Percentiles rank a stretch among this genome's conserved stretches.
Evolutionary conservation across 2,797 vertebrate genomes (phyloP).

Genomic region (Smutsia temminckii): DNA sequence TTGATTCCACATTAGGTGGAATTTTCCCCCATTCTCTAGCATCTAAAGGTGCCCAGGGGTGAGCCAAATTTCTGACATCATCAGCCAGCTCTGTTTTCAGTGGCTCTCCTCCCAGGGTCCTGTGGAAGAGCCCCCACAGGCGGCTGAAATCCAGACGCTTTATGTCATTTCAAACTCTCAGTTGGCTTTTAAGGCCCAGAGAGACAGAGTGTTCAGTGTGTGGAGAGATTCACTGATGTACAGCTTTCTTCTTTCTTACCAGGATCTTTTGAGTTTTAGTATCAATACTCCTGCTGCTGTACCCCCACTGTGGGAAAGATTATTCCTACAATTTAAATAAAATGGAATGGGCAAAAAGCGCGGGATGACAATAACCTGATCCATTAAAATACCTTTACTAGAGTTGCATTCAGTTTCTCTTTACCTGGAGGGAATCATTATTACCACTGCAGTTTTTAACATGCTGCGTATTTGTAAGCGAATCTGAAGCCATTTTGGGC

Average conservation of each 20-base stretch:
- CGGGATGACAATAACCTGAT: neutral
- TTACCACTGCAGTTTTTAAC: neutral
- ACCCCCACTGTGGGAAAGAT: neutral
- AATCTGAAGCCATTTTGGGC: neutral
- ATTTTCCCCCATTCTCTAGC: neutral
- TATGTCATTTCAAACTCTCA: neutral
- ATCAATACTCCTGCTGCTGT: neutral
- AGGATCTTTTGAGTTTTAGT: neutral
- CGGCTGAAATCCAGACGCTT: neutral
- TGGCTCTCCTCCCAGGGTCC: neutral
- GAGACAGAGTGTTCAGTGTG: neutral
- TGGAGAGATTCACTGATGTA: neutral
- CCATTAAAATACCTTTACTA: neutral
- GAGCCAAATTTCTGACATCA: neutral
- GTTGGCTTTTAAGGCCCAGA: neutral
- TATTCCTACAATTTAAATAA: constrained; percentile 25
- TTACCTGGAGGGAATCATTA: constrained; percentile 26
- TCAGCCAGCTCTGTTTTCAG: neutral
- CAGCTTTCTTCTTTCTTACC: neutral
- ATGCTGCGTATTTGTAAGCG: neutral
- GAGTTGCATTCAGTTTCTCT: neutral
- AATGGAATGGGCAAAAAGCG: neutral
- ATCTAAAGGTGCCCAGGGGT: neutral
- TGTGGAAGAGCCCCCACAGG: neutral
- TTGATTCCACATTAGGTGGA: neutral